Conservation (phyloP, 2,888 invertebrate genomes). For the Coleophora flavipennella region DNA sequence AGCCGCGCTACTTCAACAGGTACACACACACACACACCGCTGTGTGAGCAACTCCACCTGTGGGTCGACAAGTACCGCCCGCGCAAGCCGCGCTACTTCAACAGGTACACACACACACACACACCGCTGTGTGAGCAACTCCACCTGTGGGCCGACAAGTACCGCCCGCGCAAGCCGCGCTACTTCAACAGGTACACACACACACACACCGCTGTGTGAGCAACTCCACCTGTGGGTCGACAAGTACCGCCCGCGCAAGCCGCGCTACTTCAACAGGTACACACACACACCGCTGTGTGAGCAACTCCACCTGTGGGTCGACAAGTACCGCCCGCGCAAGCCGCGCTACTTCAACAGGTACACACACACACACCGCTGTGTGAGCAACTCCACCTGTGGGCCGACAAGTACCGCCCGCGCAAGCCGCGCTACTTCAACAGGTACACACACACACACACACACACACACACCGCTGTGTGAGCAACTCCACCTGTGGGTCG, state of each 20-base stretch:
- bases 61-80: constrained; percentile 99
- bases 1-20: constrained; percentile 97
- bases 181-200: constrained; percentile 86
- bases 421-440: constrained; percentile 98
- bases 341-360: constrained; percentile 95
- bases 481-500: constrained; percentile 95
- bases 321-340: constrained; percentile 97
- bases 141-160: constrained; percentile 98
- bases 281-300: constrained; percentile 75
- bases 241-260: constrained; percentile 97
- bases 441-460: constrained; percentile 18
- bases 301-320: constrained; percentile 95
- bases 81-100: constrained; percentile 97
- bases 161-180: constrained; percentile 95
- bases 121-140: constrained; percentile 84
- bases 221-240: constrained; percentile 97
- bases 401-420: constrained; percentile 97
- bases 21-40: constrained; percentile 29
- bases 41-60: constrained; percentile 89
- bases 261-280: constrained; percentile 93
- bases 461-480: constrained; percentile 75
- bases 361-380: constrained; percentile 69
- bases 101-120: constrained; percentile 56
- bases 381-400: constrained; percentile 92
- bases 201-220: constrained; percentile 75